These are phyloP conservation scores for Lepidochitona cinerea DNA, from an alignment of 2,888 invertebrate species.

Conservation along the genomic window DNA sequence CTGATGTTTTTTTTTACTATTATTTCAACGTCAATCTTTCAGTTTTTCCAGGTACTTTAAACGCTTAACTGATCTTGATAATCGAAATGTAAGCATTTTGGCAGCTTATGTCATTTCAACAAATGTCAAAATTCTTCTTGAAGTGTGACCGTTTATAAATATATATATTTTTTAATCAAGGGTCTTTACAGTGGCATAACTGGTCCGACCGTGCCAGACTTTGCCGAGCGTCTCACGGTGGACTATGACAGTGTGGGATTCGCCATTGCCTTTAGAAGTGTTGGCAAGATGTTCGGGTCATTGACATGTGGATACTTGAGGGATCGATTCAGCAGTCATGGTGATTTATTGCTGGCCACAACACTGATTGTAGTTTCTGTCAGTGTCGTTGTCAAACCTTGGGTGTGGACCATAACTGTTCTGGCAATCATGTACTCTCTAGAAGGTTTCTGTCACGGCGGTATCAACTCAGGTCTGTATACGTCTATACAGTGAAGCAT, in stretches of 20 bases:
- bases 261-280: conserved; percentile 26
- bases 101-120: no score
- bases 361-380: conserved; percentile 20
- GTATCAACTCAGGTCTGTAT: conserved; percentile 27
- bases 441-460: conserved; percentile 26
- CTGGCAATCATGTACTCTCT: conserved; percentile 31
- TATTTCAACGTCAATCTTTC: no score
- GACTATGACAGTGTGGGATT: conserved; percentile 30
- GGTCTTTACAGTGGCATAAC: conserved; percentile 32
- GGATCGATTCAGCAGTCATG: conserved; percentile 29
- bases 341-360: conserved; percentile 24
- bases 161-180: no score
- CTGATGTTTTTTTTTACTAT: no score
- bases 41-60: no score
- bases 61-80: no score
- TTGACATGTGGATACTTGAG: conserved; percentile 26
- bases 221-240: conserved; percentile 26
- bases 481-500: no score
- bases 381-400: conserved; percentile 28
- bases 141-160: no score
- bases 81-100: no score
- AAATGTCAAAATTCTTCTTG: no score
- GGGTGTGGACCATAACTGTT: conserved; percentile 10
- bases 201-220: conserved; percentile 35
- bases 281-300: conserved; percentile 33